Evolutionary conservation across 92 coral and sea anemone genomes (phyloP).

Genomic region (Anthopleura xanthogrammica): DNA sequence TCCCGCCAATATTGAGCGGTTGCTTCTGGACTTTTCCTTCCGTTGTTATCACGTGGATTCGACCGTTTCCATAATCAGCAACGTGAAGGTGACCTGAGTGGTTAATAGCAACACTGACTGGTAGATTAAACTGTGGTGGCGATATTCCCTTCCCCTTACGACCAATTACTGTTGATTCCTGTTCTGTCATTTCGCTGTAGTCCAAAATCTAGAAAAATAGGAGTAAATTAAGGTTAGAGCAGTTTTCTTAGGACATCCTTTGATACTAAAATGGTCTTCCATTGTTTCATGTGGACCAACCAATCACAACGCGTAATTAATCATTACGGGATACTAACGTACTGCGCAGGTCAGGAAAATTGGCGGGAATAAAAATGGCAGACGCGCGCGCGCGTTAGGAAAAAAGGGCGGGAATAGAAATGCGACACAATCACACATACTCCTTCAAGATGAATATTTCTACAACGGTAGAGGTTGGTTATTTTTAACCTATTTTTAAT

Average conservation of each 20-base stretch:
- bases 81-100: slow-evolving; percentile 65
- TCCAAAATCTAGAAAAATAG: slow-evolving; percentile 63
- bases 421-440: no score
- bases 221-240: neutral
- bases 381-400: no score
- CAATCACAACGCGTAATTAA: no score
- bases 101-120: slow-evolving; percentile 74
- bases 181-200: slow-evolving; percentile 67
- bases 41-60: slow-evolving; percentile 66
- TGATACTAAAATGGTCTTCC: neutral
- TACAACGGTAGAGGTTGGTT: neutral
- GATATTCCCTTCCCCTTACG: slow-evolving; percentile 73
- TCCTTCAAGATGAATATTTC: no score
- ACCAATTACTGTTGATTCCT: slow-evolving; percentile 75
- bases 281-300: no score
- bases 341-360: neutral
- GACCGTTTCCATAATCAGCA: slow-evolving; percentile 85
- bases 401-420: no score
- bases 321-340: no score
- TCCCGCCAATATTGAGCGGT: slow-evolving; percentile 90
- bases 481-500: neutral
- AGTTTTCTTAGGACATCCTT: neutral
- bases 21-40: slow-evolving; percentile 64
- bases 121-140: slow-evolving; percentile 85
- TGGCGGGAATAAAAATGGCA: no score